Evolutionary conservation across 2,797 vertebrate genomes (phyloP).

Genomic region (Anabas testudineus): DNA sequence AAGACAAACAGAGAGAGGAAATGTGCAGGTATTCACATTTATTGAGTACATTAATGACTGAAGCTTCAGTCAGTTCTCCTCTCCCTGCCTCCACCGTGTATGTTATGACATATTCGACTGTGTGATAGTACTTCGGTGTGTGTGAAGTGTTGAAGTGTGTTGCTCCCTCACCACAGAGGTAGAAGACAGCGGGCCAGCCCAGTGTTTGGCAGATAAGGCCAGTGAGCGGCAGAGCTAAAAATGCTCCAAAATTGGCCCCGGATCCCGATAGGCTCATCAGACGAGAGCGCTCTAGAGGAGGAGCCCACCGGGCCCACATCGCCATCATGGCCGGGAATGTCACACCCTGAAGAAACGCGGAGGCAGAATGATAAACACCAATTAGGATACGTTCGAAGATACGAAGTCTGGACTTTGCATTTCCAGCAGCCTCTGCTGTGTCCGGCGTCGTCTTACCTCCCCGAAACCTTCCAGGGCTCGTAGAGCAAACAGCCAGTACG

Average conservation of each 20-base stretch:
- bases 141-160: neutral
- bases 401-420: too few species aligned
- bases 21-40: too few species aligned
- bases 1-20: conserved; percentile 31
- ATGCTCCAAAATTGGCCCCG: conserved; percentile 88
- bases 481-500: conserved; percentile 84
- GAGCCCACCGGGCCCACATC: conserved; percentile 93
- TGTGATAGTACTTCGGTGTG: neutral
- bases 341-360: conserved; percentile 81
- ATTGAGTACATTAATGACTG: too few species aligned
- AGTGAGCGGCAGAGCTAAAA: conserved; percentile 86
- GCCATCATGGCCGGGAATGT: conserved; percentile 91
- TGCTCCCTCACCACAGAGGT: conserved; percentile 85
- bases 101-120: neutral
- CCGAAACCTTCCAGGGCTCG: conserved; percentile 88
- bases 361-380: neutral
- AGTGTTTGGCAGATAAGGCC: conserved; percentile 85
- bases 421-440: too few species aligned
- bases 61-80: too few species aligned
- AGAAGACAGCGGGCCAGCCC: conserved; percentile 92
- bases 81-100: neutral
- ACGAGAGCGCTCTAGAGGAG: conserved; percentile 87
- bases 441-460: conserved; percentile 78
- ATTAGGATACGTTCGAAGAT: too few species aligned
- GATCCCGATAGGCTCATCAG: conserved; percentile 86